Evolutionary conservation across 2,888 invertebrate genomes (phyloP).

Genomic region (Doris montereyensis): DNA sequence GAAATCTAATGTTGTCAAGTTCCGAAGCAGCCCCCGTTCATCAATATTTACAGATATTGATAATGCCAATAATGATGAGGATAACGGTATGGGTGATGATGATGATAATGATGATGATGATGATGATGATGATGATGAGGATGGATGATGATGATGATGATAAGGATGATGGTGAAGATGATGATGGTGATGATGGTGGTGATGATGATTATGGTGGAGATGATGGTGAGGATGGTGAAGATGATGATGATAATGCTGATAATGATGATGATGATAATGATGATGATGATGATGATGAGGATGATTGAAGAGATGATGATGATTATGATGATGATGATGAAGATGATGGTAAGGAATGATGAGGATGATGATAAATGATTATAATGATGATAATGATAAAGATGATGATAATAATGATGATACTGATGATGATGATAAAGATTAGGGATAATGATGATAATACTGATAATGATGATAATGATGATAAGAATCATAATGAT

Average conservation of each 20-base stretch:
- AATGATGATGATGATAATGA: background rate
- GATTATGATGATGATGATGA: slow-evolving; percentile 25
- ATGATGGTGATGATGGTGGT: background rate
- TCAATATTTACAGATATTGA: too few species aligned
- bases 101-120: too few species aligned
- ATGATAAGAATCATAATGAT: background rate
- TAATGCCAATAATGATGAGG: too few species aligned
- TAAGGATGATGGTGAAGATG: background rate
- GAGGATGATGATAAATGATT: slow-evolving; percentile 17
- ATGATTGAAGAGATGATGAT: slow-evolving; percentile 4
- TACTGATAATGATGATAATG: background rate
- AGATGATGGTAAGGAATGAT: slow-evolving; percentile 5
- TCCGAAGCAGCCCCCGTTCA: too few species aligned
- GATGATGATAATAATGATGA: slow-evolving; percentile 8
- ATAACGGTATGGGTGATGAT: too few species aligned
- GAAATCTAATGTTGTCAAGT: too few species aligned
- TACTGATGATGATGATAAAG: background rate
- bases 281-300: background rate
- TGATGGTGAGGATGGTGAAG: background rate
- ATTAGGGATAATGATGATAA: background rate
- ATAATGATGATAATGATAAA: background rate
- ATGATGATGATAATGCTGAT: background rate
- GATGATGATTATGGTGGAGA: background rate
- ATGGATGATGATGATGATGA: background rate
- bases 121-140: background rate